phyloP scores from a whole-genome alignment of 1,140 invertebrate genomes.

The Oreohelix idahoensis region DNA sequence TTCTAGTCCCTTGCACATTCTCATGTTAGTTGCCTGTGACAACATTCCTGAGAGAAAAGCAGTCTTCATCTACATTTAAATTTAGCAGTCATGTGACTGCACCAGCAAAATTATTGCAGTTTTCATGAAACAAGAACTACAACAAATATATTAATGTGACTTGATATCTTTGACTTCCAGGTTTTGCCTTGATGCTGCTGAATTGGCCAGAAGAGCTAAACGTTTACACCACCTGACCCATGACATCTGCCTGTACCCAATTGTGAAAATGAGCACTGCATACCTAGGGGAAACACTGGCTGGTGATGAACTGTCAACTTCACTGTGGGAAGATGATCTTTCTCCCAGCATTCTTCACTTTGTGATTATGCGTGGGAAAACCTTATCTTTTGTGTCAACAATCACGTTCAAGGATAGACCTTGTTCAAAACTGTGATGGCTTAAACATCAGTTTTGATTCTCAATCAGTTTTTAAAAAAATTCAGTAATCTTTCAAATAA shows the following conservation, averaged over 20 bases:
- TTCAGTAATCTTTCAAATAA: neutral
- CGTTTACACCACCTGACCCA: neutral
- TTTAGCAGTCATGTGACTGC: no score
- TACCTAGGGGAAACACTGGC: conserved; percentile 26
- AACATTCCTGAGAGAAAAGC: no score
- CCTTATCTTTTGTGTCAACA: neutral
- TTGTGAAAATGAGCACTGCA: conserved; percentile 19
- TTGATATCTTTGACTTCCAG: conserved; percentile 14
- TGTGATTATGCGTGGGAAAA: conserved; percentile 8
- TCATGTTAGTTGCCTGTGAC: no score
- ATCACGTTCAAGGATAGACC: conserved; percentile 28
- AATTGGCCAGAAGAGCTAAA: neutral
- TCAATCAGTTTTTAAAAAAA: neutral
- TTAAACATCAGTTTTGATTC: no score
- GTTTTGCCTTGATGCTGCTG: conserved; percentile 34
- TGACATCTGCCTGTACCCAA: conserved; percentile 36
- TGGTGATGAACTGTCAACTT: conserved; percentile 27
- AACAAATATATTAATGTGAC: no score
- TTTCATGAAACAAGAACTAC: no score
- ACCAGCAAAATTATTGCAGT: no score
- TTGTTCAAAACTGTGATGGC: conserved; percentile 29
- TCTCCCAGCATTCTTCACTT: conserved; percentile 22
- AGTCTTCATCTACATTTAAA: no score
- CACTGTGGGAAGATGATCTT: conserved; percentile 31
- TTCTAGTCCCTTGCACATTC: no score